phyloP scores from a whole-genome alignment of 2,888 invertebrate species.

The Heliconius charithonia region DNA sequence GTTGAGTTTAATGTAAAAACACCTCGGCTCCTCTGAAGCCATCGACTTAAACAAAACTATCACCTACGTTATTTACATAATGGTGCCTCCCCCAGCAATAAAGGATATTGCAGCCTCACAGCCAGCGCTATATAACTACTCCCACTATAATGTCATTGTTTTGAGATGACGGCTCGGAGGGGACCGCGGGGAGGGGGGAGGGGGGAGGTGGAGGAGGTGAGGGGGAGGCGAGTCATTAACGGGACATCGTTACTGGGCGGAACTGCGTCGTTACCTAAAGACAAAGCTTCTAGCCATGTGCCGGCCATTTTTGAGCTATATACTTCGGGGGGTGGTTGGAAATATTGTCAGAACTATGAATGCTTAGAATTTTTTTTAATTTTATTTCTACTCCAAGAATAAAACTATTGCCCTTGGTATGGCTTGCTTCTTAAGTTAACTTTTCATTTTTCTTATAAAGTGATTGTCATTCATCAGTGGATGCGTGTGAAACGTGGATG shows the following conservation, averaged over 20 bases:
- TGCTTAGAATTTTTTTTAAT: neutral
- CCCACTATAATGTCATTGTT: conserved; percentile 66
- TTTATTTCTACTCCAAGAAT: neutral
- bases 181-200: conserved; percentile 40
- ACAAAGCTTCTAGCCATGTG: conserved; percentile 72
- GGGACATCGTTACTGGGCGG: conserved; percentile 76
- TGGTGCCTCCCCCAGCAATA: conserved; percentile 42
- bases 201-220: conserved; percentile 41
- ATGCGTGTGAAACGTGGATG: neutral
- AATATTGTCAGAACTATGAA: neutral
- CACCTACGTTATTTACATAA: conserved; percentile 46
- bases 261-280: conserved; percentile 74
- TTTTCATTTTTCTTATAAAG: neutral
- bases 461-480: neutral
- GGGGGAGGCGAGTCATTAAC: conserved; percentile 62
- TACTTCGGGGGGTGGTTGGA: conserved; percentile 51
- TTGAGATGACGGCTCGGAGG: conserved; percentile 52
- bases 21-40: conserved; percentile 29
- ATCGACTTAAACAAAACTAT: conserved; percentile 37
- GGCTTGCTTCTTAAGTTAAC: neutral
- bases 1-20: conserved; percentile 27
- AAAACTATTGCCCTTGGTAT: neutral
- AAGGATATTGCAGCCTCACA: conserved; percentile 45
- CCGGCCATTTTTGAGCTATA: conserved; percentile 65
- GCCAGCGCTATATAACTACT: conserved; percentile 42